phyloP scores from a whole-genome alignment of 1,140 invertebrate genomes.

The Papilio helenus region DNA sequence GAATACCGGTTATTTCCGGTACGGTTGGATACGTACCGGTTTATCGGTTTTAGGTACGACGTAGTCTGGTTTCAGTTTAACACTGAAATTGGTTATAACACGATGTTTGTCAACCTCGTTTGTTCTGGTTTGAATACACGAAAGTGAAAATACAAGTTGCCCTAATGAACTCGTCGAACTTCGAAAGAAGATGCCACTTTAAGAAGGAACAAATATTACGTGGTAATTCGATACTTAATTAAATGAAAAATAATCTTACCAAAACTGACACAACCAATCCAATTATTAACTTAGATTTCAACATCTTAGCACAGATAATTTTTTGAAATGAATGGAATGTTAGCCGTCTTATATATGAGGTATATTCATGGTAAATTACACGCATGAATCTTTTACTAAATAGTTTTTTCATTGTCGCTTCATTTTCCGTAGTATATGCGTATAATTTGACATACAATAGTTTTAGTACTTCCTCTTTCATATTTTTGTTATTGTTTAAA shows the following conservation, averaged over 20 bases:
- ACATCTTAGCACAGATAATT: slow-evolving; percentile 16
- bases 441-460: slow-evolving; percentile 13
- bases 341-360: slow-evolving; percentile 8
- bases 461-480: not conserved
- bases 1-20: slow-evolving; percentile 21
- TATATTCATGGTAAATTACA: not conserved
- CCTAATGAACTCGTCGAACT: too few species aligned
- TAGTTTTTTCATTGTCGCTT: slow-evolving; percentile 4
- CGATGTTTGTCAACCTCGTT: not conserved
- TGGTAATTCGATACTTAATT: too few species aligned
- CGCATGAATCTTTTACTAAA: not conserved
- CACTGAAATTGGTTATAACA: not conserved
- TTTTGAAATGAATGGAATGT: not conserved
- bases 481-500: not conserved
- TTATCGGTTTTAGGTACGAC: slow-evolving; percentile 11
- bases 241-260: slow-evolving; percentile 1
- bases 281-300: slow-evolving; percentile 22
- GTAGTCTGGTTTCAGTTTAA: not conserved
- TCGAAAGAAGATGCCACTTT: too few species aligned
- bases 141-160: not conserved
- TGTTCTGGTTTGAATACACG: not conserved
- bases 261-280: slow-evolving; percentile 29
- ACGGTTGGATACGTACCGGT: not conserved
- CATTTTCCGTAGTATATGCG: not conserved
- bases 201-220: too few species aligned